Percentiles rank a stretch among this genome's conserved stretches.
phyloP scores from a whole-genome alignment of 2,113 vertebrate species.

The Trichomycterus rosablanca region DNA sequence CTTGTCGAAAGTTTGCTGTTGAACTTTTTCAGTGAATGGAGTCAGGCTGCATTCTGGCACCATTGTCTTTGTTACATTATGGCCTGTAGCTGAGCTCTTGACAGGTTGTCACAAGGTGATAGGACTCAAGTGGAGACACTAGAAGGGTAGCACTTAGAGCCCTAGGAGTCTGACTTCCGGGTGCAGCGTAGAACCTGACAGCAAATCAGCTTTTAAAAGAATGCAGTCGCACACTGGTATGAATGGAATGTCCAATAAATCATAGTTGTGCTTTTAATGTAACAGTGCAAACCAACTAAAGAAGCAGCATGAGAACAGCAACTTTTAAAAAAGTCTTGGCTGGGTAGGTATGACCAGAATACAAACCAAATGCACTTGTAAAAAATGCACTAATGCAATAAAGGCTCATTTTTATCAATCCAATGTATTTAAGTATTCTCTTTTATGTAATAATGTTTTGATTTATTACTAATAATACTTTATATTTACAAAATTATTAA shows the following conservation, averaged over 20 bases:
- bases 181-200: constrained; percentile 16
- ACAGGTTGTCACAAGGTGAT: constrained; percentile 58
- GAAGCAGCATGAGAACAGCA: not conserved
- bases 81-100: constrained; percentile 50
- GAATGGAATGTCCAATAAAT: constrained; percentile 18
- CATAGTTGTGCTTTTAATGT: not conserved
- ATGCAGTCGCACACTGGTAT: not conserved
- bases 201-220: constrained; percentile 7
- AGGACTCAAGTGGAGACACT: constrained; percentile 54
- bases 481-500: no score
- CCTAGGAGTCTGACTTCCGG: constrained; percentile 37
- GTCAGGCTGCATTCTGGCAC: constrained; percentile 45
- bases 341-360: no score
- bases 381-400: no score
- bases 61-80: constrained; percentile 30
- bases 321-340: not conserved
- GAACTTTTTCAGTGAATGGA: constrained; percentile 56
- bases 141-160: constrained; percentile 41
- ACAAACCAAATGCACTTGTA: no score
- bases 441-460: no score
- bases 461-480: no score
- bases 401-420: no score
- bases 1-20: constrained; percentile 34
- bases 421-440: no score
- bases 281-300: not conserved